These are phyloP conservation scores for Macroramphosus scolopax DNA, from an alignment of 2,797 vertebrate species.

Conservation along the genomic window DNA sequence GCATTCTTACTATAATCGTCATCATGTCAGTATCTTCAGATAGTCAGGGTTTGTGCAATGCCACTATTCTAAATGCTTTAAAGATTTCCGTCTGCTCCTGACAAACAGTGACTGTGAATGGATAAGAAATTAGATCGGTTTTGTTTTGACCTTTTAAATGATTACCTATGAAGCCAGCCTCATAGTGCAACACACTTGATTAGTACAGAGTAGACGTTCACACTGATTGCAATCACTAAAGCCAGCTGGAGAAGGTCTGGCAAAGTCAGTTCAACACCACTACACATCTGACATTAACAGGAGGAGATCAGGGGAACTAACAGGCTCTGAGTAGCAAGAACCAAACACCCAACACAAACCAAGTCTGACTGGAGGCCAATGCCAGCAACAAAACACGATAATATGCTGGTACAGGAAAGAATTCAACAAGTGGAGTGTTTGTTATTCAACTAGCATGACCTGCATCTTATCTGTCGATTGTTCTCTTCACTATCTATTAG, in stretches of 20 bases:
- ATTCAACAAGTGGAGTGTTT: slow-evolving; percentile 16
- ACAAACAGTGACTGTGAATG: neutral
- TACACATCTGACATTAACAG: slow-evolving; percentile 20
- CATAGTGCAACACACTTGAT: neutral
- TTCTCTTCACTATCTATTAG: neutral
- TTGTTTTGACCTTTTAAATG: neutral
- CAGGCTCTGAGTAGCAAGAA: neutral
- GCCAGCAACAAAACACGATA: slow-evolving; percentile 15
- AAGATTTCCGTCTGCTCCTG: neutral
- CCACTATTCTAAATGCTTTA: slow-evolving; percentile 6
- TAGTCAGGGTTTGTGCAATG: neutral
- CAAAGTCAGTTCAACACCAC: slow-evolving; percentile 9
- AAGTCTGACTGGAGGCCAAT: slow-evolving; percentile 18
- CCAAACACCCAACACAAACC: slow-evolving; percentile 16
- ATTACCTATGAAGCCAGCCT: no score
- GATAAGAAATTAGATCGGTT: neutral
- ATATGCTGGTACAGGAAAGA: slow-evolving; percentile 4
- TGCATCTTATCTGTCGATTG: no score
- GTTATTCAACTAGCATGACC: no score
- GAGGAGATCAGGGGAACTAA: slow-evolving; percentile 8
- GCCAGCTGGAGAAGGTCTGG: slow-evolving; percentile 16
- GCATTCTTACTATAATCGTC: no score
- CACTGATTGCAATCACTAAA: no score
- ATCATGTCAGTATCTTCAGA: slow-evolving; percentile 1
- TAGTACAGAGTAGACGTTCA: neutral